Percentiles rank a stretch among this genome's conserved stretches.
Evolutionary conservation across 1,140 invertebrate species (phyloP).

Genomic region (Cyclargus thomasi): DNA sequence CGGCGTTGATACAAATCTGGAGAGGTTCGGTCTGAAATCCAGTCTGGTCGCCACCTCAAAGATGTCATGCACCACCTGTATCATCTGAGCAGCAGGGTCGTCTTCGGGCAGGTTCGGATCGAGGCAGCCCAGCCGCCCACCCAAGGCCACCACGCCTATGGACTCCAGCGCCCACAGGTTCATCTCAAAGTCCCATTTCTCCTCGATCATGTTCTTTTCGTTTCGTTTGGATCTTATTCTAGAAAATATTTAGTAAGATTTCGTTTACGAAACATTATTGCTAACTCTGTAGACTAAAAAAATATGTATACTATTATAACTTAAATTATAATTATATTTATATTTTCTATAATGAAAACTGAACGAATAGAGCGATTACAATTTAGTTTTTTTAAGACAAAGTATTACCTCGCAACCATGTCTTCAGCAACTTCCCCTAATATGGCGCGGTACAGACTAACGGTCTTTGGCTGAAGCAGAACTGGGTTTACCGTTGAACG

Average conservation of each 20-base stretch:
- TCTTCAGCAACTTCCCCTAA: constrained; percentile 60
- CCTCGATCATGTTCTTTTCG: constrained; percentile 73
- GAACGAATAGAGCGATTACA: too few relatives aligned
- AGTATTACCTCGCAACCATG: constrained; percentile 41
- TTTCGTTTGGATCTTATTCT: constrained; percentile 76
- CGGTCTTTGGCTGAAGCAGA: constrained; percentile 68
- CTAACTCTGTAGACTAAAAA: too few relatives aligned
- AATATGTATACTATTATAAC: too few relatives aligned
- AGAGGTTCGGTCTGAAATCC: constrained; percentile 78
- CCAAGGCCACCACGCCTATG: constrained; percentile 80
- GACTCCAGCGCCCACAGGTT: constrained; percentile 83
- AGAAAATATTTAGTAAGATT: background rate
- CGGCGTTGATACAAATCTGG: constrained; percentile 77
- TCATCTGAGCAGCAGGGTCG: constrained; percentile 76
- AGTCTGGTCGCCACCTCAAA: constrained; percentile 77
- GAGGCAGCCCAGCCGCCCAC: constrained; percentile 79
- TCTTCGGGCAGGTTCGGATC: constrained; percentile 67
- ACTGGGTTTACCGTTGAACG: constrained; percentile 77
- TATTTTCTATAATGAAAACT: too few relatives aligned
- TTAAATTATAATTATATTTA: too few relatives aligned
- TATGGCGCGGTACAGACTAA: constrained; percentile 52
- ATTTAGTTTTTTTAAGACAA: too few relatives aligned
- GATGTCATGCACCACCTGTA: constrained; percentile 76
- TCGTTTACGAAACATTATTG: too few relatives aligned
- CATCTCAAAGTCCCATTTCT: constrained; percentile 78